Base-by-base conservation (phyloP, 1,140 invertebrate species). In the Mercenaria mercenaria region DNA sequence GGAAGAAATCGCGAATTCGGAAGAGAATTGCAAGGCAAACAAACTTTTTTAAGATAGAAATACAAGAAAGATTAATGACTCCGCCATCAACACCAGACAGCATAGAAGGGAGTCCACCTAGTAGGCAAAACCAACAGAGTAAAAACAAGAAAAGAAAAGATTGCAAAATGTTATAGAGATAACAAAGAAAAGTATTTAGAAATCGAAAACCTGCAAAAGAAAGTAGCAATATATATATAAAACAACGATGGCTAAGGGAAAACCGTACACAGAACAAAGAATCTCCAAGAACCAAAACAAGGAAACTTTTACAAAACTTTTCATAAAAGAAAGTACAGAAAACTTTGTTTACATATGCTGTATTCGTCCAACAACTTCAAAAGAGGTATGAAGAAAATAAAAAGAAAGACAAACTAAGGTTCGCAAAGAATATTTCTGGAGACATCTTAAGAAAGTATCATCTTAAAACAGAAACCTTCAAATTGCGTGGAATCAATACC, bases 251-350 rank as follows among this genome's bases (percentile, higher is more conserved):
- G 23, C n/a, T 56, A 41, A 50, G 20, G 23, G 10, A 18, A 47
- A 77, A 52, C n/a, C 6, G 10, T 37, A n/a, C 26, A 64, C 59
- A 29, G 11, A 56, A 79, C 23, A 50, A 29, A 26, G 50, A 59
- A 13, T 81, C 79, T 32, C 79, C 79, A 6, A 81, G 79, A 34
- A 59, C 79, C 61, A 81, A 81, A 37, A 61, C 79, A 18, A 37
- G 32, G 13, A 50, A 61, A 26, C 34, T 81, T 0, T 61, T 81
- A 23, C 23, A 37, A 39, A 34, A 20, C 61, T 8, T 61, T 61
- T 81, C 26, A 43, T 56, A 34, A 43, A 13, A 13, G 8, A 6
- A n/a, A n/a, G 47, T 81, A 13, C 32, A 52, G 34, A 56, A 47
- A 56, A 26, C 47, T 81, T 29, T 81, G 15, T 59, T 61, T 52